phyloP scores from a whole-genome alignment of 2,797 vertebrate genomes.

The Coregonus sp. region DNA sequence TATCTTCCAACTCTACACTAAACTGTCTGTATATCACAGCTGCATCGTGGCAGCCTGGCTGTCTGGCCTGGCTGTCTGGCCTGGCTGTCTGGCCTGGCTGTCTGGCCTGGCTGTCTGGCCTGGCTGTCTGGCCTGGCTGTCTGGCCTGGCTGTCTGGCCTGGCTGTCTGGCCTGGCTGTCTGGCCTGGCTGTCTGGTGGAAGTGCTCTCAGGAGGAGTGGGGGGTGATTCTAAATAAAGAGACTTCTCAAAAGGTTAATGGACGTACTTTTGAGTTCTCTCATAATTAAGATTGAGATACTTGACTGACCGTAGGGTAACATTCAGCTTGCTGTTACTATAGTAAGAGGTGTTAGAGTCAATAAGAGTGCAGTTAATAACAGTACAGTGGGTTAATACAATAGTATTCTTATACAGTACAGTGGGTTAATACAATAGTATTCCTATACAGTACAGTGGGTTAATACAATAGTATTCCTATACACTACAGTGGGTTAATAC shows the following conservation, averaged over 20 bases:
- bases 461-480: no score
- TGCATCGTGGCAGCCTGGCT: background rate
- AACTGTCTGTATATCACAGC: conserved; percentile 40
- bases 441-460: no score
- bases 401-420: no score
- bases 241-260: no score
- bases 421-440: no score
- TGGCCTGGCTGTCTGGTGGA: background rate
- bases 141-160: background rate
- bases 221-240: no score
- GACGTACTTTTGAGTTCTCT: background rate
- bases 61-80: no score
- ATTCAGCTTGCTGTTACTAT: no score
- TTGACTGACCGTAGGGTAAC: background rate
- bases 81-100: background rate
- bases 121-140: background rate
- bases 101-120: background rate
- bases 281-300: conserved; percentile 16
- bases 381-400: no score
- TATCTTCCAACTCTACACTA: conserved; percentile 45
- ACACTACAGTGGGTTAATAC: no score
- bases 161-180: background rate
- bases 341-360: no score
- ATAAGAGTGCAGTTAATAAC: no score
- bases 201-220: background rate